Conservation (phyloP, 37 sponge, comb jelly and placozoan species). For the Axinella damicornis region DNA sequence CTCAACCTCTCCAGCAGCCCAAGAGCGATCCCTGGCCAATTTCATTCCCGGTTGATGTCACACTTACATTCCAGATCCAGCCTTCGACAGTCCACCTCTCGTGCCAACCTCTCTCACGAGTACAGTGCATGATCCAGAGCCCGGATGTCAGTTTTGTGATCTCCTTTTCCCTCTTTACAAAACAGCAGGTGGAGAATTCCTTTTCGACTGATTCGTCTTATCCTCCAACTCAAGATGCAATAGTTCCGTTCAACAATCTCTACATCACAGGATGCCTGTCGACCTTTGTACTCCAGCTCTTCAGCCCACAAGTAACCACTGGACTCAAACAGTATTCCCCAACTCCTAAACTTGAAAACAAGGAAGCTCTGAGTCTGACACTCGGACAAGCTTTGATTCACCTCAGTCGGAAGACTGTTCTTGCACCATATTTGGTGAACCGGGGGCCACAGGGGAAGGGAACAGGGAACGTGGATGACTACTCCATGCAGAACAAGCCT, state of each 20-base stretch:
- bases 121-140: constrained; percentile 79
- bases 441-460: background rate
- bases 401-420: constrained; percentile 56
- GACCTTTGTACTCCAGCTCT: constrained; percentile 62
- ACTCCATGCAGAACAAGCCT: constrained; percentile 25
- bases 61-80: constrained; percentile 72
- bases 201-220: background rate
- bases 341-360: constrained; percentile 5
- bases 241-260: constrained; percentile 66
- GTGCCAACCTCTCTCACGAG: constrained; percentile 88
- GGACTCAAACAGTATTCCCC: background rate
- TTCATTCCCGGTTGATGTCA: constrained; percentile 91
- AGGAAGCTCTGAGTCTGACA: constrained; percentile 67
- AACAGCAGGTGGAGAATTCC: constrained; percentile 10
- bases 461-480: constrained; percentile 32
- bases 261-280: constrained; percentile 72
- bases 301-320: constrained; percentile 44
- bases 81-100: constrained; percentile 84
- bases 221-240: background rate
- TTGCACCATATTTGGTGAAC: background rate
- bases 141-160: constrained; percentile 77
- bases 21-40: constrained; percentile 30
- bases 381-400: constrained; percentile 80
- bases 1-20: background rate
- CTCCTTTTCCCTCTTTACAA: constrained; percentile 81